phyloP scores from a whole-genome alignment of 2,113 vertebrate genomes.

The Dicentrarchus labrax region DNA sequence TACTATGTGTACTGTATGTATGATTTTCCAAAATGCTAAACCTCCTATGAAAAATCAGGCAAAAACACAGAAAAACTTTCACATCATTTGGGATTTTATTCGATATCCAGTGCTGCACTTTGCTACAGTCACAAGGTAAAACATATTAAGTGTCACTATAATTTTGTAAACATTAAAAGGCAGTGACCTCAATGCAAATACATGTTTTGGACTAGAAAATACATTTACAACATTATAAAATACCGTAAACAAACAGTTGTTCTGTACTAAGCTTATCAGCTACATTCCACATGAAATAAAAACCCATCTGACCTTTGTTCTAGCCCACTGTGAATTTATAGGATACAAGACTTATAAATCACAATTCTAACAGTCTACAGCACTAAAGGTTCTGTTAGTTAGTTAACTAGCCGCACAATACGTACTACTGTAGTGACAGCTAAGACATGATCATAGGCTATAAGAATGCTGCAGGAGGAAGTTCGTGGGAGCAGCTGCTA shows the following conservation, averaged over 20 bases:
- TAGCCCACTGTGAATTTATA: background rate
- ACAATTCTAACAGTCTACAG: conserved; percentile 50
- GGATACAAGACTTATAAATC: conserved; percentile 22
- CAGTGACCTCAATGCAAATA: conserved; percentile 51
- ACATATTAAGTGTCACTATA: background rate
- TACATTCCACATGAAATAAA: background rate
- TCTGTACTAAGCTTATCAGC: conserved; percentile 28
- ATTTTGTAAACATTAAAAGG: conserved; percentile 47
- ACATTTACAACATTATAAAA: conserved; percentile 62
- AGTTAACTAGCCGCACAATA: conserved; percentile 9
- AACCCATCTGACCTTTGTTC: background rate
- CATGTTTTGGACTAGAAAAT: conserved; percentile 53
- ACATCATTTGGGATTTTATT: conserved; percentile 36
- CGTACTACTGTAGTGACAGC: conserved; percentile 9
- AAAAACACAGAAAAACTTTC: background rate
- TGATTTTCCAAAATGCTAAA: background rate
- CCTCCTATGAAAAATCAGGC: background rate
- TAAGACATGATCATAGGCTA: background rate
- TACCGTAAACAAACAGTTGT: conserved; percentile 31
- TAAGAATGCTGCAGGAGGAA: conserved; percentile 16
- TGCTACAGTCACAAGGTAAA: conserved; percentile 27
- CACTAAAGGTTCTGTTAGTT: background rate
- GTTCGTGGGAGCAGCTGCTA: background rate
- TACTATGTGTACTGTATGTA: background rate
- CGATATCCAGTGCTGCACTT: conserved; percentile 12